Evolutionary conservation across 2,797 vertebrate genomes (phyloP).

Genomic region (Crenuchus spilurus): DNA sequence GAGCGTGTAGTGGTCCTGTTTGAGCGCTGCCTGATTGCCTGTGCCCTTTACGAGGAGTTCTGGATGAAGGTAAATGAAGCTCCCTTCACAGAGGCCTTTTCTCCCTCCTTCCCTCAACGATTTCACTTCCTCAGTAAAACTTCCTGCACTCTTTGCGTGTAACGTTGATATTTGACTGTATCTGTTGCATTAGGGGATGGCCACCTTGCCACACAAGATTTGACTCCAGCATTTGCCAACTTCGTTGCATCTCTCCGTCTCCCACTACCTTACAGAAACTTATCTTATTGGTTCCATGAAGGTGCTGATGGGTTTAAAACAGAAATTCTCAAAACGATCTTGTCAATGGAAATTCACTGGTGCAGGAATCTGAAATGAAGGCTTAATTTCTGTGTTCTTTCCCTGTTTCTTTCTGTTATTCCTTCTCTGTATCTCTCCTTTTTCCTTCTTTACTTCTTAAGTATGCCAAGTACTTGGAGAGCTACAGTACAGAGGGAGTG

Average conservation of each 20-base stretch:
- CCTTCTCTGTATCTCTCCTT: conserved; percentile 71
- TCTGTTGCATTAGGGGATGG: conserved; percentile 99
- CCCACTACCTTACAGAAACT: conserved; percentile 99
- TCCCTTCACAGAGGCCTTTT: conserved; percentile 59
- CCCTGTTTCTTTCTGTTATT: conserved; percentile 61
- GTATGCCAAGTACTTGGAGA: conserved; percentile 99
- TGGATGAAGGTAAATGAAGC: conserved; percentile 92
- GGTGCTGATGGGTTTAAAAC: conserved; percentile 99
- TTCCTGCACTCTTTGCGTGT: conserved; percentile 97
- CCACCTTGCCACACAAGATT: conserved; percentile 99
- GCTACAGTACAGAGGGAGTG: conserved; percentile 94
- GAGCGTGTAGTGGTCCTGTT: conserved; percentile 97
- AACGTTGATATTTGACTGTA: conserved; percentile 99
- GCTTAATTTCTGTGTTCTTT: conserved; percentile 67
- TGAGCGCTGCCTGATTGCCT: conserved; percentile 97
- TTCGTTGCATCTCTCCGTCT: conserved; percentile 99
- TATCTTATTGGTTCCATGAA: conserved; percentile 99
- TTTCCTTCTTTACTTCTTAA: conserved; percentile 81
- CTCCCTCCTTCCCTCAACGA: conserved; percentile 79
- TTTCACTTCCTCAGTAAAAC: conserved; percentile 94
- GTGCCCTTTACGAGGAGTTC: conserved; percentile 99
- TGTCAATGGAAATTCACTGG: conserved; percentile 90
- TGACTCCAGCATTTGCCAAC: conserved; percentile 99
- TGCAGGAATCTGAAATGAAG: conserved; percentile 69
- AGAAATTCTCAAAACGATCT: conserved; percentile 97